Conservation (phyloP, 53 echinoderm and acorn worm genomes). For the Arbacia lixula region DNA sequence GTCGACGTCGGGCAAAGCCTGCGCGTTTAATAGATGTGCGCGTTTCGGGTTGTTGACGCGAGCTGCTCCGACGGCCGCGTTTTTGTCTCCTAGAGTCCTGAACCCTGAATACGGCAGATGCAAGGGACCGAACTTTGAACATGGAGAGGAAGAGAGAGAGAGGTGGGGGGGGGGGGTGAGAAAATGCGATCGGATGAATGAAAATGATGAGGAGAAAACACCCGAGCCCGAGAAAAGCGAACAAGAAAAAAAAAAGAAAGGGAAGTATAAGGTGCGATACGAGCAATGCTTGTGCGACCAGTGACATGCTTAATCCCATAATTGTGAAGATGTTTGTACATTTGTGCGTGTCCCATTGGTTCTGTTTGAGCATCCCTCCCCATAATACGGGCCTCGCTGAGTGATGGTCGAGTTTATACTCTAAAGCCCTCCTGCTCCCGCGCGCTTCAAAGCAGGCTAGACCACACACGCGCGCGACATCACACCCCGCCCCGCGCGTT, state of each 20-base stretch:
- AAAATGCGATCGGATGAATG: conserved; percentile 7
- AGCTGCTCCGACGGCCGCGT: conserved; percentile 36
- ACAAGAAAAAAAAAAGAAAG: background rate
- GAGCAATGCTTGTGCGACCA: conserved; percentile 42
- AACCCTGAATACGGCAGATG: conserved; percentile 44
- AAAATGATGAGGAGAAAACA: conserved; percentile 13
- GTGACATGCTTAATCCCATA: conserved; percentile 56
- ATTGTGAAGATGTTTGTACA: conserved; percentile 58
- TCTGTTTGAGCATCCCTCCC: conserved; percentile 47
- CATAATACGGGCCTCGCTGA: conserved; percentile 31
- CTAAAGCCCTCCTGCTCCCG: conserved; percentile 43
- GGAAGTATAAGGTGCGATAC: conserved; percentile 43
- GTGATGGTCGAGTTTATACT: conserved; percentile 39
- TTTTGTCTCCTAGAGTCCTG: too few species aligned
- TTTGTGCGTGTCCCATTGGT: conserved; percentile 41
- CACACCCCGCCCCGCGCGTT: too few species aligned
- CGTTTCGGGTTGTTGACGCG: conserved; percentile 48
- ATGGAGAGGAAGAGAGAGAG: conserved; percentile 9
- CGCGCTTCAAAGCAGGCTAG: background rate
- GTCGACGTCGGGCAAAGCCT: conserved; percentile 11
- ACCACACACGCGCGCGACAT: conserved; percentile 48
- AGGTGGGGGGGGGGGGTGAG: background rate
- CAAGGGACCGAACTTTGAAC: conserved; percentile 18
- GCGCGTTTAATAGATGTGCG: too few species aligned
- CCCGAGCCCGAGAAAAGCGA: conserved; percentile 1